These are phyloP conservation scores for Cenopis cana DNA, from an alignment of 2,888 invertebrate genomes.

Conservation along the genomic window DNA sequence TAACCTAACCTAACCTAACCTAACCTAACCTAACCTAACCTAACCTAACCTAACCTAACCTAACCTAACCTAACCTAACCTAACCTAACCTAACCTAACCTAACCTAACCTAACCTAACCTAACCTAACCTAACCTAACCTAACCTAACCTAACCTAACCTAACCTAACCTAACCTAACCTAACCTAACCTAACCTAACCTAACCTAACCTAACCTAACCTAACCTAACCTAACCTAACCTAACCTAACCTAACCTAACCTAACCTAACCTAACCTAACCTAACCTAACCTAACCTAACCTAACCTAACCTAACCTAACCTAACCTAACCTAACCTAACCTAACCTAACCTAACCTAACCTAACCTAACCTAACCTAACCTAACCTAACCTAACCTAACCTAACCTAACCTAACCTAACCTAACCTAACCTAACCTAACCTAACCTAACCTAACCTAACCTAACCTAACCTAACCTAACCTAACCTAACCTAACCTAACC, in stretches of 20 bases:
- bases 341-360: slow-evolving; percentile 46
- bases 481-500: no score
- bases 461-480: no score
- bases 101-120: slow-evolving; percentile 20
- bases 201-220: slow-evolving; percentile 45
- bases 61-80: slow-evolving; percentile 21
- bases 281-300: slow-evolving; percentile 40
- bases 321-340: slow-evolving; percentile 44
- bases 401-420: slow-evolving; percentile 5
- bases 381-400: slow-evolving; percentile 24
- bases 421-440: no score
- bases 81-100: slow-evolving; percentile 21
- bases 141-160: slow-evolving; percentile 21
- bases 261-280: slow-evolving; percentile 37
- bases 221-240: slow-evolving; percentile 45
- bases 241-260: slow-evolving; percentile 38
- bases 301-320: slow-evolving; percentile 45
- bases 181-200: slow-evolving; percentile 27
- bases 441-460: no score
- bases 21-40: slow-evolving; percentile 21
- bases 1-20: slow-evolving; percentile 21
- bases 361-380: slow-evolving; percentile 57
- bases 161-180: slow-evolving; percentile 21
- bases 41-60: slow-evolving; percentile 16
- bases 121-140: slow-evolving; percentile 21